Conservation (phyloP, 2,113 vertebrate species). For the Neoarius graeffei region DNA sequence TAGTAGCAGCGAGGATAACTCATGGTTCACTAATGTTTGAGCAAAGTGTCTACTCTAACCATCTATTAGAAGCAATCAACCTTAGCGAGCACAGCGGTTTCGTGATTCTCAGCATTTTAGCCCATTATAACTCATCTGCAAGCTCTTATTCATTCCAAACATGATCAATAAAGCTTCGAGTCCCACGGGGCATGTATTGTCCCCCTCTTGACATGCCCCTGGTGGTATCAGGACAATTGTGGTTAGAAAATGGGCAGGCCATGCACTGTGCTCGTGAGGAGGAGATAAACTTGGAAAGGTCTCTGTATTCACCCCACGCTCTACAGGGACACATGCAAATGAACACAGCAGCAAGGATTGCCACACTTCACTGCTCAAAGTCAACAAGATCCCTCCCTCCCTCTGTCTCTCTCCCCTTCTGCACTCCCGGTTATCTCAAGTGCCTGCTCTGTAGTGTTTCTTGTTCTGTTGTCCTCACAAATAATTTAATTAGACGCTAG, state of each 20-base stretch:
- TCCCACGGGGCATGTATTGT: neutral
- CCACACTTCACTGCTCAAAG: slow-evolving; percentile 51
- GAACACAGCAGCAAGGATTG: slow-evolving; percentile 43
- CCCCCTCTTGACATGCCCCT: slow-evolving; percentile 4
- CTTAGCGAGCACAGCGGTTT: neutral
- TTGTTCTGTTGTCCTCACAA: slow-evolving; percentile 38
- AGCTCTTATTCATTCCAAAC: neutral
- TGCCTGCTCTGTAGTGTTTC: slow-evolving; percentile 35
- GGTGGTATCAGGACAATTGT: slow-evolving; percentile 10
- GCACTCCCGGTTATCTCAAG: slow-evolving; percentile 47
- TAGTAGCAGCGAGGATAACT: neutral
- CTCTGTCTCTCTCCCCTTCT: slow-evolving; percentile 8
- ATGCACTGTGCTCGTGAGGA: neutral
- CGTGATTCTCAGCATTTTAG: neutral
- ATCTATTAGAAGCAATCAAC: neutral
- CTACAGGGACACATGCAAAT: slow-evolving; percentile 57
- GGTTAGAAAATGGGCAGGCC: neutral
- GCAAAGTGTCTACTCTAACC: neutral
- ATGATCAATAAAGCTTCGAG: slow-evolving; percentile 7
- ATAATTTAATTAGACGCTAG: slow-evolving; percentile 50
- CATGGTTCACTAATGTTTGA: neutral
- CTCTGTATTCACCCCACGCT: slow-evolving; percentile 22
- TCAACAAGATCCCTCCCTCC: slow-evolving; percentile 54
- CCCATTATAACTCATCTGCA: neutral
- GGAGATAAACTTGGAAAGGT: slow-evolving; percentile 23